A percentile compares a stretch with the other conserved stretches of the same genome.
Conservation (phyloP, 1,140 invertebrate species). For the Plectrocnemia conspersa region DNA sequence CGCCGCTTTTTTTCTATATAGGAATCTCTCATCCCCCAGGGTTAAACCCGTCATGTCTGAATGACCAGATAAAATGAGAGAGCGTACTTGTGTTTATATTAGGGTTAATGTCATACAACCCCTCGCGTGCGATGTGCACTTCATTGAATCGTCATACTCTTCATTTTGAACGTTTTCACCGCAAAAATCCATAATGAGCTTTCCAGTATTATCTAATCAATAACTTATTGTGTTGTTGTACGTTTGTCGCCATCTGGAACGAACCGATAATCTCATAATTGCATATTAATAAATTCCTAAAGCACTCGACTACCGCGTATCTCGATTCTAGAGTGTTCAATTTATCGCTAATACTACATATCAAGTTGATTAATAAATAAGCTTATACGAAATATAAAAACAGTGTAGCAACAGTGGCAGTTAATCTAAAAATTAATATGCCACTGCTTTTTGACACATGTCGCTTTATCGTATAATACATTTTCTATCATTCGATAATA, state of each 20-base stretch:
- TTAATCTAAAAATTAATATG: too few species aligned
- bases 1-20: background rate
- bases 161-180: background rate
- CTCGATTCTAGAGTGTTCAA: too few species aligned
- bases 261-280: background rate
- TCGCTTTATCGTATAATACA: too few species aligned
- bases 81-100: slow-evolving; percentile 22
- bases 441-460: too few species aligned
- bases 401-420: too few species aligned
- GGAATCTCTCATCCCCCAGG: slow-evolving; percentile 14
- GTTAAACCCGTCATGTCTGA: slow-evolving; percentile 23
- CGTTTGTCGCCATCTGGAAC: background rate
- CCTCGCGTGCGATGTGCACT: background rate
- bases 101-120: slow-evolving; percentile 20
- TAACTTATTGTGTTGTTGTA: background rate
- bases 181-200: background rate
- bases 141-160: slow-evolving; percentile 12
- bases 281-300: slow-evolving; percentile 5
- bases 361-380: too few species aligned
- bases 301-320: too few species aligned
- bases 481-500: too few species aligned
- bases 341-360: too few species aligned
- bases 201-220: background rate
- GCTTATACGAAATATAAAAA: too few species aligned
- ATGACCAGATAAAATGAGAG: slow-evolving; percentile 19